Base-by-base conservation (phyloP, 2,113 vertebrate genomes). In the Psilopsiagon aymara region DNA sequence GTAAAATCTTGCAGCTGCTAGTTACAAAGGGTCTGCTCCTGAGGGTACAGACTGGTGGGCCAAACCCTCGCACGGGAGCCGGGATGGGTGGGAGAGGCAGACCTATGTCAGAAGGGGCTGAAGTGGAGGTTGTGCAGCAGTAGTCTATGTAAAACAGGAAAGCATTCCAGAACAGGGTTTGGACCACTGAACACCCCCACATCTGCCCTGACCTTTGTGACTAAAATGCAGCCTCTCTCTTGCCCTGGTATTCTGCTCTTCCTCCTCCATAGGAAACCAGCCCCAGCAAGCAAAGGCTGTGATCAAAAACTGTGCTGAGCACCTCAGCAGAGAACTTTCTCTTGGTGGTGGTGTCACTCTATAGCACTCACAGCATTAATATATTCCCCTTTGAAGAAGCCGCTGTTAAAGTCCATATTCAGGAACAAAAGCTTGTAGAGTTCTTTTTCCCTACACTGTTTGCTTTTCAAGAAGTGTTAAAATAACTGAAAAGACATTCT, bases 41-140 rank as follows among this genome's bases (percentile, higher is more conserved):
- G 53, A 7, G 10, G 19, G 29, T 57, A 55, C 6, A 33, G 73
- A 28, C 35, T 64, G 66, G 11, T 16, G 29, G 20, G 70, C 31
- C 28, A 51, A 44, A 15, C 5, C 12, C 13, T 83, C 1, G 0
- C 28, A 28, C 27, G 14, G 71, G 44, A 86, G 18, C 25, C 35
- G 23, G 19, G 9, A 10, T n/a, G n/a, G 41, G 5, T 37, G 7
- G 47, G 21, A 90, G 29, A n/a, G 10, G 43, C 37, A 69, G 21
- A 47, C 37, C 24, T 49, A 8, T 13, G 44, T 41, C 52, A 64
- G 51, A 79, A 69, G 12, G 11, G 44, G 7, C 5, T 69, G 29
- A 5, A 3, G 8, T 27, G 6, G 6, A 3, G 9, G 4, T 35
- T 17, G n/a, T n/a, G 39, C 13, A 47, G 18, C 21, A 4, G 10